Base-by-base conservation (phyloP, 2,113 vertebrate genomes). In the Pristiophorus japonicus region DNA sequence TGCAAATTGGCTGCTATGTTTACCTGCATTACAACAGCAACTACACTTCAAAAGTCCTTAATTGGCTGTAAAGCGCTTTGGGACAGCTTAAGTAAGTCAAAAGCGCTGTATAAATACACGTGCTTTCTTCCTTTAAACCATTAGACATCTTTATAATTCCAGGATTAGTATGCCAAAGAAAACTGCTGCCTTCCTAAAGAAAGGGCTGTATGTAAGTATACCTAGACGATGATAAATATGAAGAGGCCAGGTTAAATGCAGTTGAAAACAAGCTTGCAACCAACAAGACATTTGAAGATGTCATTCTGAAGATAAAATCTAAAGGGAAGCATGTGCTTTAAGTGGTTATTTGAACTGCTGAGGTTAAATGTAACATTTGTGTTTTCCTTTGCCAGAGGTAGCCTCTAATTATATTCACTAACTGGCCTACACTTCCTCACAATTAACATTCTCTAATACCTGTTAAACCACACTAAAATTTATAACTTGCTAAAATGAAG, bases 241-340 rank as follows among this genome's bases (percentile, higher is more conserved):
- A 92, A n/a, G n/a, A n/a, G n/a, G n/a, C n/a, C n/a, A n/a, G 14
- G 42, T 66, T 42, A 45, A 67, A 94, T 45, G 8, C 18, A 65
- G 22, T 67, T 67, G 91, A 11, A 14, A 66, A 67, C 38, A 66
- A 42, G 38, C 62, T 66, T 63, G 27, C 62, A 92, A 65, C 91
- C 42, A 94, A 22, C 30, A 38, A 67, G 91, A 42, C 91, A 24
- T 65, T 65, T 3, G 24, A 38, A 94, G 38, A 27, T 67, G 27
- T 45, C 38, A 67, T 67, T 45, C 63, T 66, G 63, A 67, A 94
- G 91, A 67, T 94, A 94, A 94, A 42, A 45, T 94, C 91, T 94
- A 45, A 94, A 27, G 38, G 63, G 38, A 94, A 66, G 38, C 91
- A 67, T 94, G 62, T 67, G 63, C 63, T 94, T 92, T 67, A 67